Base-by-base conservation (phyloP, 2,888 invertebrate genomes). In the Saturnia japonica region DNA sequence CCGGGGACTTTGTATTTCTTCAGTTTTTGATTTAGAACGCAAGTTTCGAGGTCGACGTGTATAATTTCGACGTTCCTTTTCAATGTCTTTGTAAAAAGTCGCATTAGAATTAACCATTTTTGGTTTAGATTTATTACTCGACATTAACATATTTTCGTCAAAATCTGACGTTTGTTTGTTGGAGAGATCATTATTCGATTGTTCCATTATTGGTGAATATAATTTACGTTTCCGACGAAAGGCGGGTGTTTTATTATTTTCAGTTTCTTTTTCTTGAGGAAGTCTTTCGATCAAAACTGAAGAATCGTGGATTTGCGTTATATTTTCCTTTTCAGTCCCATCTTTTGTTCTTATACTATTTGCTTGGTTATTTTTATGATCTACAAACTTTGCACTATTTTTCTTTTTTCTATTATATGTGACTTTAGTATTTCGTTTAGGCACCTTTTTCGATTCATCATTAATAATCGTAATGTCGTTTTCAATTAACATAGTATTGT, bases 121-220 rank as follows among this genome's bases (percentile, higher is more conserved):
- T 54, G 75, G 72, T 57, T 74, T 78, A 1, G 64, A 73, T 77
- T 82, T 83, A 1, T 76, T 68, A 70, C 84, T 79, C 0, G 78
- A 76, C 11, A 76, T 70, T 25, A 72, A 54, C 2, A 73, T 72
- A 47, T 81, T 77, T 25, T 77, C 74, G 8, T 77, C 75, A 28
- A 67, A 62, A 34, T 76, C 73, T 1, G 72, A 69, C 1, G 28
- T 42, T 4, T 68, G 34, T 28, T 54, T 64, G 4, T 68, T 57
- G 7, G 70, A 43, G 28, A 28, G 76, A 54, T 80, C 74, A 64
- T 76, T 71, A 9, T 79, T 73, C 1, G 76, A 71, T 47, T 80
- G 72, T 70, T 83, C 86, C 67, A 87, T 82, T 82, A 90, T 91
- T 0, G 90, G 88, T 0, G 92, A 92, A 71, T 91, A 93, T 6